Base-by-base conservation (phyloP, 2,888 invertebrate genomes). In the Ramazzottius varieornatus region DNA sequence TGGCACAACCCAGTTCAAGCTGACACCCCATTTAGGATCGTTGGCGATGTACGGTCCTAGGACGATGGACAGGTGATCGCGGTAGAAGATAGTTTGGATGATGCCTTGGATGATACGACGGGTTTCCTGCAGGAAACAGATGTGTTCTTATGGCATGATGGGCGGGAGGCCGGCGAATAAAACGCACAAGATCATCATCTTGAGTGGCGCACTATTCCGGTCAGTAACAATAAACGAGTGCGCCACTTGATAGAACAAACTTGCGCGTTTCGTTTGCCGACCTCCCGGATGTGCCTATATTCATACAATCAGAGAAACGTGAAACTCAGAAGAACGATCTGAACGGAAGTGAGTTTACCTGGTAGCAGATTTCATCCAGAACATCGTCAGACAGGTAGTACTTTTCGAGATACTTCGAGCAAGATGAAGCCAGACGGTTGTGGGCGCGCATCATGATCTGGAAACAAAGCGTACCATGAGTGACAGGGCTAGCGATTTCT, bases 331-430 rank as follows among this genome's bases (percentile, higher is more conserved):
- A n/a, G n/a, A n/a, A n/a, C n/a, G n/a, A n/a, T n/a, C n/a, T n/a
- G n/a, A n/a, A n/a, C n/a, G n/a, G n/a, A n/a, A n/a, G n/a, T n/a
- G n/a, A n/a, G n/a, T n/a, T n/a, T n/a, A 54, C 54, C 54, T 54
- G 54, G 29, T 54, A 54, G 29, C 54, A 54, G 54, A 54, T 29
- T 54, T 54, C 54, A 54, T 54, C 54, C 54, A 54, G 54, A 8
- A 54, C 54, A n/a, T 54, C 20, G 20, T 54, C 54, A 4, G 54
- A 29, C 29, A 54, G 29, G 29, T 54, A 54, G 54, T 54, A n/a
- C 54, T 54, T 54, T 24, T 54, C 54, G 16, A n/a, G 54, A 4
- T 8, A 54, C 29, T 29, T 54, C 8, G 54, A 8, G 29, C 54
- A 54, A 4, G 54, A 54, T 24, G 54, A 54, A 8, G 54, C 54